Percentiles rank a stretch among this genome's conserved stretches.
These are phyloP conservation scores for Gymnodraco acuticeps DNA, from an alignment of 2,797 vertebrate genomes.

Conservation along the genomic window DNA sequence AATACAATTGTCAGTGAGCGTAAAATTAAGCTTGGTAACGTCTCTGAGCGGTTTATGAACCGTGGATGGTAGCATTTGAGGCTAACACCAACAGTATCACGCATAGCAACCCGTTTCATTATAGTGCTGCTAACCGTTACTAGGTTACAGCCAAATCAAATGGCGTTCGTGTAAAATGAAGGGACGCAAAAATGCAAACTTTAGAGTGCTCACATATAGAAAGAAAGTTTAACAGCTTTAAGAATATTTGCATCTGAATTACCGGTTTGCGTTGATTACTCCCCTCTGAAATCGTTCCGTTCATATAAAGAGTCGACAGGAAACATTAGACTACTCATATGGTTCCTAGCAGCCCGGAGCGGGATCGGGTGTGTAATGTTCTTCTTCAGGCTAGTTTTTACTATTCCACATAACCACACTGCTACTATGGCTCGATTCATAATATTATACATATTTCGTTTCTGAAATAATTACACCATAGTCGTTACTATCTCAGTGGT, in stretches of 20 bases:
- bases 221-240: rapidly evolving
- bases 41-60: too few relatives aligned
- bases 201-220: neutral
- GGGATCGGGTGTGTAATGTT: too few relatives aligned
- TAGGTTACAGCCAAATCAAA: rapidly evolving
- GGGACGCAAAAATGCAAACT: too few relatives aligned
- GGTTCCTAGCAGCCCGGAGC: constrained; percentile 48
- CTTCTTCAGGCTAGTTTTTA: too few relatives aligned
- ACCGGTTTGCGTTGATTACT: neutral
- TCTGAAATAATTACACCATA: too few relatives aligned
- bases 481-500: too few relatives aligned
- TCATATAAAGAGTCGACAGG: neutral
- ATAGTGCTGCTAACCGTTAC: neutral
- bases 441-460: too few relatives aligned
- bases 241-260: neutral
- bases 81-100: constrained; percentile 24
- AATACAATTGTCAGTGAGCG: neutral
- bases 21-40: neutral
- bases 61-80: constrained; percentile 26
- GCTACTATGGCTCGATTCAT: too few relatives aligned
- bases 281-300: neutral
- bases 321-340: constrained; percentile 19
- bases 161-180: neutral
- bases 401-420: too few relatives aligned
- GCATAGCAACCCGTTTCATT: neutral